phyloP scores from a whole-genome alignment of 2,113 vertebrate species.

The Megaceryle torquata region DNA sequence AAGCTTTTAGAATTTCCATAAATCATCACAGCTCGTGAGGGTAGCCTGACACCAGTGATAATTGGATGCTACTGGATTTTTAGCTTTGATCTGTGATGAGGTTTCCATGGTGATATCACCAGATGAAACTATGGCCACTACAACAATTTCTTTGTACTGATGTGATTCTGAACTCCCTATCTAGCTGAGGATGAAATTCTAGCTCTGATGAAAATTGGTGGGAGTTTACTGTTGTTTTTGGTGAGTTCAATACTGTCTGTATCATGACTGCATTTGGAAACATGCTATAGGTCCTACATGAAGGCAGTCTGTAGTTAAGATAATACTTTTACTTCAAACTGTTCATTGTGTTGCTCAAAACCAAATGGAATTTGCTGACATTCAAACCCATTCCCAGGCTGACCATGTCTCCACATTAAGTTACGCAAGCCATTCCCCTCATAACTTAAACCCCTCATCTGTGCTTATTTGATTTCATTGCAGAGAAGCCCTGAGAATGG shows the following conservation, averaged over 20 bases:
- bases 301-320: not conserved
- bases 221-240: not conserved
- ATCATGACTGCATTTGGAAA: not conserved
- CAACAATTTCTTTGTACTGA: not conserved
- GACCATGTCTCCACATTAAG: not conserved
- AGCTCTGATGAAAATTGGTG: not conserved
- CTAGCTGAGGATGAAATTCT: not conserved
- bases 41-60: not conserved
- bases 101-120: constrained; percentile 16
- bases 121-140: not conserved
- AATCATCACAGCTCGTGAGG: not conserved
- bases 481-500: not conserved
- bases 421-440: not conserved
- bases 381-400: not conserved
- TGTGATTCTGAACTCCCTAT: not conserved
- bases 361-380: not conserved
- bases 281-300: not conserved
- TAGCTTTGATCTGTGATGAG: not conserved
- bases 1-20: not conserved
- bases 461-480: not conserved
- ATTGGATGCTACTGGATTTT: not conserved
- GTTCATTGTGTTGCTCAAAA: not conserved
- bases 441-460: not conserved
- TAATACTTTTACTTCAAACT: not conserved
- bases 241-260: not conserved